A percentile compares a stretch with the other conserved stretches of the same genome.
phyloP scores from a whole-genome alignment of 35 echinoderm and acorn worm genomes.

The Strongylocentrotus purpuratus region DNA sequence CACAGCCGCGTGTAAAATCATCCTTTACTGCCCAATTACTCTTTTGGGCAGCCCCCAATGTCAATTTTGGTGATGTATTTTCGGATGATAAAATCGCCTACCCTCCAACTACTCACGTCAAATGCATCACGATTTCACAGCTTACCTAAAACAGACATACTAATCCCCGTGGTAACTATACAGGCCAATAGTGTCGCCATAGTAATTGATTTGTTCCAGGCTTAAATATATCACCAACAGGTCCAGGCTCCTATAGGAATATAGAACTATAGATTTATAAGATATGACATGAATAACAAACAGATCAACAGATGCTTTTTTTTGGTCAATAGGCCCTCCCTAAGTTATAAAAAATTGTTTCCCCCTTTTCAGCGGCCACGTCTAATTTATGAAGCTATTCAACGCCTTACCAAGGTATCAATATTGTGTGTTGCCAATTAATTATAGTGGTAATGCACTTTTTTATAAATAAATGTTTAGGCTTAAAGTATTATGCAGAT shows the following conservation, averaged over 20 bases:
- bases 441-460: too few relatives aligned
- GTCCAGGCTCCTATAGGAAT: not conserved
- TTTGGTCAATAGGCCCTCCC: too few relatives aligned
- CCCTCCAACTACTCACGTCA: not conserved
- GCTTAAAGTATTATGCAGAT: too few relatives aligned
- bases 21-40: not conserved
- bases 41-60: not conserved
- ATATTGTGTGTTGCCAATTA: too few relatives aligned
- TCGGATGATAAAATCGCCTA: slow-evolving; percentile 1
- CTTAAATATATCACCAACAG: not conserved
- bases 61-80: not conserved
- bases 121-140: not conserved
- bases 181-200: not conserved
- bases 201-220: not conserved
- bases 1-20: not conserved
- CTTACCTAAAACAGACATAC: not conserved
- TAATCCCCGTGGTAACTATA: not conserved
- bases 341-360: too few relatives aligned
- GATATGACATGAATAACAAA: too few relatives aligned
- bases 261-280: too few relatives aligned
- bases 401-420: too few relatives aligned
- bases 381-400: too few relatives aligned
- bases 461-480: too few relatives aligned
- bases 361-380: too few relatives aligned
- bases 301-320: too few relatives aligned